Base-by-base conservation (phyloP, 2,888 invertebrate species). In the Saturnia japonica region DNA sequence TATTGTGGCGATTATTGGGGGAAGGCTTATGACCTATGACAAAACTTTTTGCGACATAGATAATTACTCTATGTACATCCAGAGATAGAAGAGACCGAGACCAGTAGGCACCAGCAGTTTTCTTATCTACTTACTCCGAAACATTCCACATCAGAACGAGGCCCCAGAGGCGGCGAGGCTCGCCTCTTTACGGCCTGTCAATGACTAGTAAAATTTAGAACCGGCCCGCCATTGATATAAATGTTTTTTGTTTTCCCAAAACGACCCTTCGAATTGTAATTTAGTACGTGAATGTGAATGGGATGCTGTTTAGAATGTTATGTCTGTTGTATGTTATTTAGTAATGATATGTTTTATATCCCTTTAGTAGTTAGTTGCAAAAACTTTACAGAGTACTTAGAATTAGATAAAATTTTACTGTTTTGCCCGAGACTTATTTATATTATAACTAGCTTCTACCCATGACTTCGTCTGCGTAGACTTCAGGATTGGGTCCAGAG, bases 171-270 rank as follows among this genome's bases (percentile, higher is more conserved):
- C 81, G 91, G 79, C 81, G 57, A 72, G 77, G 83, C 85, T 85
- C 84, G 88, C 89, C 91, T 91, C 89, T 91, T 90, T 92, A 94
- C 90, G 87, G 88, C 91, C 93, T 94, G 94, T 94, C 94, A 93
- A 94, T 94, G 94, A 91, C 90, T 93, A 90, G 89, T 90, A 89
- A 81, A 93, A 94, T 94, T 93, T 93, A 92, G 91, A 93, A 90
- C 91, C 88, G 87, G 78, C 85, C 86, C 85, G 79, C 94, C 93
- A 93, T 94, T 94, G 93, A 93, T 92, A 94, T 93, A 92, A 94
- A 94, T 94, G 94, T 94, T 94, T 93, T 93, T 93, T 93, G 93
- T 93, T 93, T 87, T 90, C 94, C 93, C 93, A 89, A 90, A 91
- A 90, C 91, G 88, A 85, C 90, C 88, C 86, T 90, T 88, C 85